phyloP scores from a whole-genome alignment of 2,797 vertebrate genomes.

The Eutrigla gurnardus region DNA sequence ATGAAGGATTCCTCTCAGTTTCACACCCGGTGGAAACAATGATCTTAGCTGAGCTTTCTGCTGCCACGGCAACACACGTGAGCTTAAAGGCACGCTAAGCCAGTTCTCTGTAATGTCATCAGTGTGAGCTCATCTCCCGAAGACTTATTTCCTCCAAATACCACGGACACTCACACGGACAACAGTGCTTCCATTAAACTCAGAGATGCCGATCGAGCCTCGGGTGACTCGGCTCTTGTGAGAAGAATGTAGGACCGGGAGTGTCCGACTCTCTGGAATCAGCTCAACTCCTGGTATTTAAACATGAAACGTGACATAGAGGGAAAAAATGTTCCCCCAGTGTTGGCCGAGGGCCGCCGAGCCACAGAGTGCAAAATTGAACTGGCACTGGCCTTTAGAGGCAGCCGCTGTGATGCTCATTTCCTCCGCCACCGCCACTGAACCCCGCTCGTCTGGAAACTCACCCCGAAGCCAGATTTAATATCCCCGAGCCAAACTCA shows the following conservation, averaged over 20 bases:
- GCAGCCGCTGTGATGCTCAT: conserved; percentile 38
- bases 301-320: conserved; percentile 21
- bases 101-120: conserved; percentile 13
- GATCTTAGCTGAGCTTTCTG: background rate
- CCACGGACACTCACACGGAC: conserved; percentile 9
- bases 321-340: conserved; percentile 15
- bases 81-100: background rate
- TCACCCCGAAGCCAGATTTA: conserved; percentile 39
- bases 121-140: conserved; percentile 5
- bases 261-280: conserved; percentile 13
- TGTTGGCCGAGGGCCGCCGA: background rate
- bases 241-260: background rate
- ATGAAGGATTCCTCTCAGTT: background rate
- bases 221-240: background rate
- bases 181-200: conserved; percentile 19
- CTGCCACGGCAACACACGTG: conserved; percentile 10
- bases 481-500: conserved; percentile 47
- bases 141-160: conserved; percentile 14
- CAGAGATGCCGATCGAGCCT: conserved; percentile 2
- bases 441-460: conserved; percentile 26
- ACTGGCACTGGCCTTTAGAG: conserved; percentile 46
- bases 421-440: conserved; percentile 23
- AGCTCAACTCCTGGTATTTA: conserved; percentile 27
- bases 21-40: no score
- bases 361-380: conserved; percentile 35